Evolutionary conservation across 2,888 invertebrate species (phyloP).

Genomic region (Standfussiana lucernea): DNA sequence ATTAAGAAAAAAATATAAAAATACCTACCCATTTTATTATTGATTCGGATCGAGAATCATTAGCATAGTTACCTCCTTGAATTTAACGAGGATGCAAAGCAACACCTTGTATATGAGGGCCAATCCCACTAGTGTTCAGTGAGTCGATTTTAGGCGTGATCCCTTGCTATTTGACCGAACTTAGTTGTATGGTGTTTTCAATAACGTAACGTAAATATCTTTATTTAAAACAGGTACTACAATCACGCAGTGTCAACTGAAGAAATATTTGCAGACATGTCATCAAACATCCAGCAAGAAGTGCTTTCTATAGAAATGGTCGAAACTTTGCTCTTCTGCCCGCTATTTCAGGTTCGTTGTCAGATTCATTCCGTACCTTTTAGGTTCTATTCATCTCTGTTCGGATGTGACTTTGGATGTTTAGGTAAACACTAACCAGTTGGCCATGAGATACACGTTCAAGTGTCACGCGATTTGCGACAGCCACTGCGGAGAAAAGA

Average conservation of each 20-base stretch:
- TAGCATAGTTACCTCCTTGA: too few relatives aligned
- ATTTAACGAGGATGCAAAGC: too few relatives aligned
- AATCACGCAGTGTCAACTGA: constrained; percentile 83
- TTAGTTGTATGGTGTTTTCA: background rate
- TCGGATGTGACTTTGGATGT: background rate
- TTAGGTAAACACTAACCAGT: too few relatives aligned
- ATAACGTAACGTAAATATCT: background rate
- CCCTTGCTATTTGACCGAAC: background rate
- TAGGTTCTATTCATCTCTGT: background rate
- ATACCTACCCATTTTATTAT: too few relatives aligned
- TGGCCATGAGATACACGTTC: background rate
- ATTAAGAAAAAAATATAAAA: too few relatives aligned
- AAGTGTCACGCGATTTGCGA: background rate
- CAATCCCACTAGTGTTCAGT: background rate
- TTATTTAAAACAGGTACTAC: constrained; percentile 80
- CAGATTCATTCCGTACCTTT: background rate
- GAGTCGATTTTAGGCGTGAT: background rate
- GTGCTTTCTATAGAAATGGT: constrained; percentile 85
- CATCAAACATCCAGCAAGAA: constrained; percentile 84
- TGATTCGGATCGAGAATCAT: too few relatives aligned
- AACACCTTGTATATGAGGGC: too few relatives aligned
- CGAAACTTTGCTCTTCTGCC: constrained; percentile 81
- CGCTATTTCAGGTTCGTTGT: constrained; percentile 82
- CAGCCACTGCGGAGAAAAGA: background rate
- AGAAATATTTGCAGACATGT: constrained; percentile 85